Evolutionary conservation across 2,113 vertebrate genomes (phyloP), one percentile per base, ranked within the genome.

Genomic region (Mastomys natalensis): DNA sequence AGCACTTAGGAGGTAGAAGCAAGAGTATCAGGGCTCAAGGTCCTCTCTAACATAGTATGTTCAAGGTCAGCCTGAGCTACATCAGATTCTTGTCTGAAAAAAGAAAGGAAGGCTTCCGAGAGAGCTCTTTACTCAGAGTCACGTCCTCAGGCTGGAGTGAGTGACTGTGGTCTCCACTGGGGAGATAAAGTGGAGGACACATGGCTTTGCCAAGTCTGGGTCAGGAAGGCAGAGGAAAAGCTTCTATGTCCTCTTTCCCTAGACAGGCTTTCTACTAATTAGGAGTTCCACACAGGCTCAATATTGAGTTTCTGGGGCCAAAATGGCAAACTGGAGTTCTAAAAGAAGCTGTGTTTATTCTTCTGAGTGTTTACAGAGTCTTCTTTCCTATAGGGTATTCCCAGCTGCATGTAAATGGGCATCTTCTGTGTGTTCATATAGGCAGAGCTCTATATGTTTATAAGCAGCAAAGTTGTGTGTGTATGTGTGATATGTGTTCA

Each of bases 131-230:
- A 1, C 29, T 10, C 21, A 3, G 1, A 0, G 43, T 13, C 48
- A 4, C 7, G 31, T 34, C 62, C 58, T 16, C 21, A 40, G 64
- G 15, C 7, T 2, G 9, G 43, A 34, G 21, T 68, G 40, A 51
- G 37, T 34, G 21, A 7, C 1, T 1, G n/a, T 45, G 70, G 7
- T 17, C 19, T 31, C 1, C 2, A 7, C 77, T 0, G 0, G 0
- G 9, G 60, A 24, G 45, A 8, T 40, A 26, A 45, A 5, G 9
- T 0, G 34, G 43, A 68, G 4, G 84, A 66, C 45, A 15, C 17
- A 15, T 7, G 24, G 1, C 7, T 43, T 37, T 19, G 3, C 34
- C 7, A 40, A 29, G 22, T n/a, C 60, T 26, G 48, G 43, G 22
- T 21, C 40, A 45, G 82, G 87, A 84, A 64, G 70, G 0, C 60